Conservation (phyloP, 2,888 invertebrate species). For the Meiosimyza decipiens region DNA sequence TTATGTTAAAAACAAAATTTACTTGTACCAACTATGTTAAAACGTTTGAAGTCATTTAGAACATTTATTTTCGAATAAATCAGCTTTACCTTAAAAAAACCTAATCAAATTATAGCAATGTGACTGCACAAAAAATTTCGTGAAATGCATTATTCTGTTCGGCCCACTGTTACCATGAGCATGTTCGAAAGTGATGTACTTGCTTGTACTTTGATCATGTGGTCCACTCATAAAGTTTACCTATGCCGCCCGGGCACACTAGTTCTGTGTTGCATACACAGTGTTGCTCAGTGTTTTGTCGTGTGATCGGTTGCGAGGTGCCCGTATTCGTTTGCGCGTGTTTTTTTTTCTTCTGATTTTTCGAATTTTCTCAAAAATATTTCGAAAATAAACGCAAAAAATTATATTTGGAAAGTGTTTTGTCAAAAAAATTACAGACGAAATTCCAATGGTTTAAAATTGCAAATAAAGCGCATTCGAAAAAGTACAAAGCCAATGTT, state of each 20-base stretch:
- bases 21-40: no score
- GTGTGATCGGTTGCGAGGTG: conserved; percentile 13
- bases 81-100: no score
- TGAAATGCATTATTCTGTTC: no score
- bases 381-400: neutral
- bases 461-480: no score
- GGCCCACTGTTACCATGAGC: no score
- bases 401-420: neutral
- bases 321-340: conserved; percentile 5
- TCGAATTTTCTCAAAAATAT: neutral
- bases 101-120: neutral
- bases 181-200: no score
- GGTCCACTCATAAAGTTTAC: conserved; percentile 2
- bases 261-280: conserved; percentile 10
- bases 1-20: no score
- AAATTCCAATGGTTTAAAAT: neutral
- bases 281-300: conserved; percentile 13
- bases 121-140: no score
- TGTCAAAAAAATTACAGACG: neutral
- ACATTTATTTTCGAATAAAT: no score
- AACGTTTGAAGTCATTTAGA: no score
- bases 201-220: no score
- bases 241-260: conserved; percentile 15
- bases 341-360: neutral
- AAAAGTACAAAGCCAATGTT: no score